Evolutionary conservation across 2,113 vertebrate genomes (phyloP), one percentile per base, ranked within the genome.

Genomic region (Rallus limicola): DNA sequence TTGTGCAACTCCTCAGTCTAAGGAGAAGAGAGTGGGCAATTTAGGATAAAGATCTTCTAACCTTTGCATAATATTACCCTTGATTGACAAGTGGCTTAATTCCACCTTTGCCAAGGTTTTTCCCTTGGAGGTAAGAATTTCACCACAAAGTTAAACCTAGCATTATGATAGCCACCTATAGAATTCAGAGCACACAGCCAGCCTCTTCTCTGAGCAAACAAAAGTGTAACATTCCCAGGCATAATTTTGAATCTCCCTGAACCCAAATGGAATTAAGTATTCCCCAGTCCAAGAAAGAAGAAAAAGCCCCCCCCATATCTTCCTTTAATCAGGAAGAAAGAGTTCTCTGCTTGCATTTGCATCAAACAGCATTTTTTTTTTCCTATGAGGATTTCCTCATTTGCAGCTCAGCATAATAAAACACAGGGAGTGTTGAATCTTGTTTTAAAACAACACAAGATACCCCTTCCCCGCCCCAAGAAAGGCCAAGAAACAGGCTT

Each of bases 121-220:
- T 36, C 44, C 86, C 86, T 38, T 7, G 64, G 44, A 86, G 82
- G 88, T 24, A 53, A 46, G 67, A 87, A 70, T 53, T 81, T 83
- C 36, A 52, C 17, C 75, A 16, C 48, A 62, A 31, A 84, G 79
- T 10, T 70, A 59, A 86, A 82, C 72, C 88, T 83, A 4, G 5
- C 40, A 9, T 83, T 86, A 31, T 72, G 88, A 90, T 53, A 97
- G 96, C 96, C 96, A 97, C 95, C 96, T 86, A 64, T 95, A 88
- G 88, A 95, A 84, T 90, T 95, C 76, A 72, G 95, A 96, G 96
- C 95, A 97, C 93, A 97, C 96, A 97, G 96, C 95, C 95, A 97
- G 96, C 93, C 94, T 97, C 90, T 95, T 80, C 81, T 76, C 93
- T 75, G 77, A 93, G 92, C 93, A 92, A 92, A 82, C 38, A 72